Percentiles rank a stretch among this genome's conserved stretches.
These are phyloP conservation scores for Polietes domitor DNA, from an alignment of 2,888 invertebrate genomes.

Conservation along the genomic window DNA sequence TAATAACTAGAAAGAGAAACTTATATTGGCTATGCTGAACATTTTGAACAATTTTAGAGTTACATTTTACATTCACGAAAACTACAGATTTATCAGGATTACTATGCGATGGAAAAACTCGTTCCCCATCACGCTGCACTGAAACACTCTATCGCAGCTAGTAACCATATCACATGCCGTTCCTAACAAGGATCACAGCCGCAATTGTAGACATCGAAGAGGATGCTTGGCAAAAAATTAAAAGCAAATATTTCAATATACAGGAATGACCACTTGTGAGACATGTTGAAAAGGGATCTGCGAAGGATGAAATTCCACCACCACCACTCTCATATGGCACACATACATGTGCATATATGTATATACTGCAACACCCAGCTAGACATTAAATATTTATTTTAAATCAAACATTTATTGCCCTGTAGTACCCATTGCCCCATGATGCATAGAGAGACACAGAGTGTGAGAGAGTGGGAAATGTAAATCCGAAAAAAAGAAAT, in stretches of 20 bases:
- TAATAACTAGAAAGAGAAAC: too few relatives aligned
- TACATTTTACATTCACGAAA: too few relatives aligned
- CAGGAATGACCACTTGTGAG: slow-evolving; percentile 60
- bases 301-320: background rate
- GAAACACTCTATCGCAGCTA: background rate
- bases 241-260: slow-evolving; percentile 66
- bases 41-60: too few relatives aligned
- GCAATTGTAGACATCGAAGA: background rate
- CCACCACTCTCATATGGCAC: background rate
- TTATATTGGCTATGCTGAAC: too few relatives aligned
- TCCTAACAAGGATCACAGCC: background rate
- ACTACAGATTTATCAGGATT: too few relatives aligned
- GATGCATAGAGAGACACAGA: too few relatives aligned
- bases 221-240: slow-evolving; percentile 42
- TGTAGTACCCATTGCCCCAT: background rate
- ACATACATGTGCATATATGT: background rate
- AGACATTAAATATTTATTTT: slow-evolving; percentile 61
- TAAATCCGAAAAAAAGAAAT: background rate
- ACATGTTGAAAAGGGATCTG: slow-evolving; percentile 53
- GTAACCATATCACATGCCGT: slow-evolving; percentile 3
- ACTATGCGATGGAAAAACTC: too few relatives aligned
- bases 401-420: slow-evolving; percentile 62
- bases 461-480: too few relatives aligned
- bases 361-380: background rate
- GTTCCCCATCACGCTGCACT: too few relatives aligned